A percentile compares a stretch with the other conserved stretches of the same genome.
phyloP scores from a whole-genome alignment of 1,140 invertebrate genomes.

The Druon quercuslanigerum region DNA sequence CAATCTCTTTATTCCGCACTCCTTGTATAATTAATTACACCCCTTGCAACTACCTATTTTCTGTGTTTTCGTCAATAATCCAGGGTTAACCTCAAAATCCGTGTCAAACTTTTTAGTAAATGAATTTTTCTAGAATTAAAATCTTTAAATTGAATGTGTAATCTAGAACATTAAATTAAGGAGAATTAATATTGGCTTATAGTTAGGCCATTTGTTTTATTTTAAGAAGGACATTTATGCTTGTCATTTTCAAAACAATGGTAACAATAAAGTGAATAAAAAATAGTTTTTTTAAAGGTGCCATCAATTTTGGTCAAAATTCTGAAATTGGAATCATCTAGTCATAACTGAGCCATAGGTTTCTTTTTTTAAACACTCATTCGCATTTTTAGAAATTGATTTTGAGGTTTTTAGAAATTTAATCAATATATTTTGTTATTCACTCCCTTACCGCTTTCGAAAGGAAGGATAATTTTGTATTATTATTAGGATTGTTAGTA shows the following conservation, averaged over 20 bases:
- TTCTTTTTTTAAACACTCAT: too few species aligned
- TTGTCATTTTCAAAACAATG: slow-evolving; percentile 28
- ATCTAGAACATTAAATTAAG: background rate
- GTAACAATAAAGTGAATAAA: background rate
- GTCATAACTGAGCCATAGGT: too few species aligned
- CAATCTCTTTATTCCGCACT: background rate
- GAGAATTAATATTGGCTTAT: background rate
- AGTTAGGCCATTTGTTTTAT: slow-evolving; percentile 31
- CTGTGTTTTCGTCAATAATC: background rate
- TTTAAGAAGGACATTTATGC: background rate
- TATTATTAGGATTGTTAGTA: too few species aligned
- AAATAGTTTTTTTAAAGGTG: slow-evolving; percentile 19
- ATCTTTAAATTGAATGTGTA: background rate
- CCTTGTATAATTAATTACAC: background rate
- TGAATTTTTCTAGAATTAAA: background rate
- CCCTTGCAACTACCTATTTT: background rate
- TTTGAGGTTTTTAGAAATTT: too few species aligned
- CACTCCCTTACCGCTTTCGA: too few species aligned
- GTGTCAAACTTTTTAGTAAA: background rate
- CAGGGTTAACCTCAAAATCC: slow-evolving; percentile 22
- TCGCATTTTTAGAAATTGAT: too few species aligned
- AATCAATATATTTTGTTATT: too few species aligned
- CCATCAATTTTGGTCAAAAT: slow-evolving; percentile 28
- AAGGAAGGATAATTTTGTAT: too few species aligned
- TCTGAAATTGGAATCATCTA: too few species aligned